A percentile compares a stretch with the other conserved stretches of the same genome.
Evolutionary conservation across 1,140 invertebrate species (phyloP).

Genomic region (Brachionus manjavacas): DNA sequence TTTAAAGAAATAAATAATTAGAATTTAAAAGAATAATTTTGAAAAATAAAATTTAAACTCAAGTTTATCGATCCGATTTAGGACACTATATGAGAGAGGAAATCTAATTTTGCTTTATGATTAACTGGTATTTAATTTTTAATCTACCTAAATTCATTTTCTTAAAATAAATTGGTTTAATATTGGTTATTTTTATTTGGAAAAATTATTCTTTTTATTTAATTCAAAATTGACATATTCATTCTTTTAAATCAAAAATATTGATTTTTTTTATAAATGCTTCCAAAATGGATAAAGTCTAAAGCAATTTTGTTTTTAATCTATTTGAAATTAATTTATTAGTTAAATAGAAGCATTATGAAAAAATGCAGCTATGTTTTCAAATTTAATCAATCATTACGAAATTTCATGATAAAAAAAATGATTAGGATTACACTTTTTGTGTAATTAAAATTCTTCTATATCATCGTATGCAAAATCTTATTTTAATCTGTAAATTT

Average conservation of each 20-base stretch:
- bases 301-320: background rate
- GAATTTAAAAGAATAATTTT: background rate
- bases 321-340: slow-evolving; percentile 29
- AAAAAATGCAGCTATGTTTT: background rate
- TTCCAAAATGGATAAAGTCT: background rate
- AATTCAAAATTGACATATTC: background rate
- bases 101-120: background rate
- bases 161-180: background rate
- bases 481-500: too few species aligned
- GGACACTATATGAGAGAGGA: background rate
- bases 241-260: background rate
- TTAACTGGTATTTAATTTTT: background rate
- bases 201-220: background rate
- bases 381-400: background rate
- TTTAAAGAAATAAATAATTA: too few species aligned
- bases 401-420: slow-evolving; percentile 5
- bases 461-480: too few species aligned
- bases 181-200: background rate
- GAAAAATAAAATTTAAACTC: background rate
- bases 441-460: background rate
- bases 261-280: background rate
- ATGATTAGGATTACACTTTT: background rate
- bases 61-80: background rate
- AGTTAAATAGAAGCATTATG: background rate
- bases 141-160: background rate